A percentile compares a stretch with the other conserved stretches of the same genome.
These are phyloP conservation scores for Cordilura impudica DNA, from an alignment of 2,888 invertebrate genomes.

Conservation along the genomic window DNA sequence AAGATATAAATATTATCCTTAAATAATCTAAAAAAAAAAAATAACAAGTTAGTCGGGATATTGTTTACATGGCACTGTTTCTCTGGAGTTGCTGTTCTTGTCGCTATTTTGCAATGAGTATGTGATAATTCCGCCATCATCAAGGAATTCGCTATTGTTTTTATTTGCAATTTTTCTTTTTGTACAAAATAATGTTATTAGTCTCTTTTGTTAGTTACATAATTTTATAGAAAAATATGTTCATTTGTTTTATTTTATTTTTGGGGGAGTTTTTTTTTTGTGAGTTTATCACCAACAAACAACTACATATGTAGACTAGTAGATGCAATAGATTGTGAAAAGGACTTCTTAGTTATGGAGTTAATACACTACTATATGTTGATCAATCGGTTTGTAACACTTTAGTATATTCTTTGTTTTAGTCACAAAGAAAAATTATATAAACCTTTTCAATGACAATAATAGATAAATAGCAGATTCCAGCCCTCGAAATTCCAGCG, in stretches of 20 bases:
- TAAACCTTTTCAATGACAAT: too few species aligned
- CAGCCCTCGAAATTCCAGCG: too few species aligned
- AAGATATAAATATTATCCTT: constrained; percentile 56
- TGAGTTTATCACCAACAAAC: background rate
- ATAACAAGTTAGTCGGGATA: constrained; percentile 18
- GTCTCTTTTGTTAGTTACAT: constrained; percentile 32
- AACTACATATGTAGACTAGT: background rate
- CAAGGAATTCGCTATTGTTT: constrained; percentile 31
- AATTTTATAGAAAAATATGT: constrained; percentile 5
- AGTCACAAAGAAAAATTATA: too few species aligned
- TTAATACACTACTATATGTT: too few species aligned
- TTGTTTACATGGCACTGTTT: constrained; percentile 19
- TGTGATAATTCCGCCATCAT: constrained; percentile 59
- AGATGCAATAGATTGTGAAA: too few species aligned
- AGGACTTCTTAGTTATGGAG: too few species aligned
- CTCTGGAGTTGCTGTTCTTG: background rate
- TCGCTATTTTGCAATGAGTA: constrained; percentile 44
- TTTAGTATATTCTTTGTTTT: too few species aligned
- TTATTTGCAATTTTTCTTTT: background rate
- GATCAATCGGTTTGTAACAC: too few species aligned
- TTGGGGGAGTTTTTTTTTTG: background rate
- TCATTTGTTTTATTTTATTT: background rate
- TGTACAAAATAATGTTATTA: constrained; percentile 41
- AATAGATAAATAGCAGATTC: too few species aligned
- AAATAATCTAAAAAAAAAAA: constrained; percentile 40